Evolutionary conservation across 2,888 invertebrate genomes (phyloP).

Genomic region (Pteria penguin): DNA sequence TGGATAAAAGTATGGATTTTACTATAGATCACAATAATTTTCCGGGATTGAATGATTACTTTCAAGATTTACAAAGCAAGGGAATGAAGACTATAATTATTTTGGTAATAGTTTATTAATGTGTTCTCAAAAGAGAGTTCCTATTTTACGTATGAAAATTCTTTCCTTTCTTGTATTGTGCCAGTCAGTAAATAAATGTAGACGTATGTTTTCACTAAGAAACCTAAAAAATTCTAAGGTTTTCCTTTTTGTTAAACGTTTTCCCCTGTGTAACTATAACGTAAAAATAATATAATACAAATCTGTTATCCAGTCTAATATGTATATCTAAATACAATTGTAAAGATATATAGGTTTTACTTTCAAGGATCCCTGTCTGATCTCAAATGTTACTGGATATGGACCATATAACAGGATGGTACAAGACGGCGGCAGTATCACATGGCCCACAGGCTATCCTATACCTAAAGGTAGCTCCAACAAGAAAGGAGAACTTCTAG

Average conservation of each 20-base stretch:
- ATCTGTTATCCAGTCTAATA: no score
- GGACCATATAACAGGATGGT: slow-evolving; percentile 70
- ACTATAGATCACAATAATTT: slow-evolving; percentile 68
- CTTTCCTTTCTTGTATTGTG: no score
- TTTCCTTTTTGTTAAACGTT: no score
- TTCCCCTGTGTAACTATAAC: no score
- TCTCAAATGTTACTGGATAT: slow-evolving; percentile 68
- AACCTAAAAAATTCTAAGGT: no score
- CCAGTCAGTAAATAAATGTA: no score
- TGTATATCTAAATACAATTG: no score
- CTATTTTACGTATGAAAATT: no score
- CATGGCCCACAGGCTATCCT: slow-evolving; percentile 65
- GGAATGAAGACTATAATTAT: slow-evolving; percentile 74
- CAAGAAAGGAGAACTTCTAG: slow-evolving; percentile 63
- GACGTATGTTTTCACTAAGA: no score
- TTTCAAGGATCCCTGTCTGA: slow-evolving; percentile 69
- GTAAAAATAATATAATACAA: no score
- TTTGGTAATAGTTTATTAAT: slow-evolving; percentile 53
- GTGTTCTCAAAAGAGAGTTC: no score
- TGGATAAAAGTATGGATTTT: slow-evolving; percentile 71
- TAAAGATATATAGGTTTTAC: no score
- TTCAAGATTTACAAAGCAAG: slow-evolving; percentile 55
- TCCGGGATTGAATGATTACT: slow-evolving; percentile 64
- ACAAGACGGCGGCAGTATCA: slow-evolving; percentile 67
- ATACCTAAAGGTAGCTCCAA: slow-evolving; percentile 61